These are phyloP conservation scores for Tor tambroides DNA, from an alignment of 2,113 vertebrate genomes.

Conservation along the genomic window DNA sequence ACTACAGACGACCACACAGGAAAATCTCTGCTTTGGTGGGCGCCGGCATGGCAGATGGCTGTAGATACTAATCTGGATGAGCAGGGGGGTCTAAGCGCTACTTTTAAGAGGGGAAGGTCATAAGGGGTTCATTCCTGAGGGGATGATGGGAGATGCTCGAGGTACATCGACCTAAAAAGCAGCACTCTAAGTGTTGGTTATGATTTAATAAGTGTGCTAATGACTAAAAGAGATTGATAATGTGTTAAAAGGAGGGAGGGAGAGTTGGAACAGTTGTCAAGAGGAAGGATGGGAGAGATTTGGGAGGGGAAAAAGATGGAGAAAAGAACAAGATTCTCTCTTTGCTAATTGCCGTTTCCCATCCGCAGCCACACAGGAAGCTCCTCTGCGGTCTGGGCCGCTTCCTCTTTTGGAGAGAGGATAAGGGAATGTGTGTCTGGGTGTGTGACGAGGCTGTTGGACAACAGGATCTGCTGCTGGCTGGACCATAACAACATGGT, in stretches of 20 bases:
- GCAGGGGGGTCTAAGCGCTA: not conserved
- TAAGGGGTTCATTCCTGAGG: not conserved
- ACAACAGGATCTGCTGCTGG: conserved; percentile 37
- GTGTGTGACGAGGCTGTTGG: conserved; percentile 21
- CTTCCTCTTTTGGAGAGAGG: conserved; percentile 73
- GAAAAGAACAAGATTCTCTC: not conserved
- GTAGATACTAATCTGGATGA: conserved; percentile 41
- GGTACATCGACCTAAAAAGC: no score
- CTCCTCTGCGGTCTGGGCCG: conserved; percentile 68
- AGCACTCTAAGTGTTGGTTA: not conserved
- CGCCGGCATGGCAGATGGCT: conserved; percentile 25
- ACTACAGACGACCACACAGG: not conserved
- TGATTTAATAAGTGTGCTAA: not conserved
- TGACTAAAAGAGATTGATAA: not conserved
- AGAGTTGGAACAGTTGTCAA: not conserved
- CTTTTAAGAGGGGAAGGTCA: conserved; percentile 4
- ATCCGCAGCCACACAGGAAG: conserved; percentile 80
- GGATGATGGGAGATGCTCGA: not conserved
- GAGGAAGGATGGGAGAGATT: not conserved
- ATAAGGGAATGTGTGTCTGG: conserved; percentile 33
- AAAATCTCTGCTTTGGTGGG: conserved; percentile 14
- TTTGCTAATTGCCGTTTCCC: conserved; percentile 68
- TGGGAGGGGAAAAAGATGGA: not conserved
- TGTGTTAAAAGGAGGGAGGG: not conserved
- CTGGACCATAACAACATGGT: conserved; percentile 14